Percentiles rank a stretch among this genome's conserved stretches.
Evolutionary conservation across 2,888 invertebrate species (phyloP).

Genomic region (Leucoma salicis): DNA sequence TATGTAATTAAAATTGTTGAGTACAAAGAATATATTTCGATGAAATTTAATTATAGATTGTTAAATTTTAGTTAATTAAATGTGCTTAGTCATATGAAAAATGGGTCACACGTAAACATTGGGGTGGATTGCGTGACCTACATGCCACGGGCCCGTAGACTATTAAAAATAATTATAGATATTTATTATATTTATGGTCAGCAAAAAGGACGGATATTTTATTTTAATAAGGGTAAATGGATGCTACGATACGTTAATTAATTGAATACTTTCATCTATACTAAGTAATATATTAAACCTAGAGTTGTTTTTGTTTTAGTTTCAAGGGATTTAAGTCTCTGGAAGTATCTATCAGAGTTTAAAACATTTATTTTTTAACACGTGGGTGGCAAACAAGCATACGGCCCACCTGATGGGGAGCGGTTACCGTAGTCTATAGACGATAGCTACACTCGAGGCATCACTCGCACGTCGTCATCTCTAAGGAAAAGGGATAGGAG

Average conservation of each 20-base stretch:
- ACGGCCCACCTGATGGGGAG: too few relatives aligned
- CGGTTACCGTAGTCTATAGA: too few relatives aligned
- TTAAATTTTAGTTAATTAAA: slow-evolving; percentile 27
- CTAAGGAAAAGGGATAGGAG: too few relatives aligned
- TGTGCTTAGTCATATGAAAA: slow-evolving; percentile 48
- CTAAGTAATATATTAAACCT: background rate
- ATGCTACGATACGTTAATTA: slow-evolving; percentile 23
- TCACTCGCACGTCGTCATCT: too few relatives aligned
- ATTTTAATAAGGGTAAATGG: slow-evolving; percentile 13
- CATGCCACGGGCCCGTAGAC: slow-evolving; percentile 26
- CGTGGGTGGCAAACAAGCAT: too few relatives aligned
- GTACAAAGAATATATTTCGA: slow-evolving; percentile 7
- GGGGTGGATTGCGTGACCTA: slow-evolving; percentile 34
- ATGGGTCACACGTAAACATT: slow-evolving; percentile 54
- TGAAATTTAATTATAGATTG: slow-evolving; percentile 4
- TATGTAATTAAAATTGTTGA: slow-evolving; percentile 27
- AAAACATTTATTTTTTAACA: too few relatives aligned
- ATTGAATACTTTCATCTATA: slow-evolving; percentile 16
- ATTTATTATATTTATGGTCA: slow-evolving; percentile 24
- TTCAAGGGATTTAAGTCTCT: too few relatives aligned
- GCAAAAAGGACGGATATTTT: slow-evolving; percentile 21
- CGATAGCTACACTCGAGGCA: too few relatives aligned
- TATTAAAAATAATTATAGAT: slow-evolving; percentile 32
- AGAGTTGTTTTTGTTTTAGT: too few relatives aligned
- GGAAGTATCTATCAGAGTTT: too few relatives aligned